Conservation (phyloP, 2,797 vertebrate species). For the Pseudopleuronectes americanus region DNA sequence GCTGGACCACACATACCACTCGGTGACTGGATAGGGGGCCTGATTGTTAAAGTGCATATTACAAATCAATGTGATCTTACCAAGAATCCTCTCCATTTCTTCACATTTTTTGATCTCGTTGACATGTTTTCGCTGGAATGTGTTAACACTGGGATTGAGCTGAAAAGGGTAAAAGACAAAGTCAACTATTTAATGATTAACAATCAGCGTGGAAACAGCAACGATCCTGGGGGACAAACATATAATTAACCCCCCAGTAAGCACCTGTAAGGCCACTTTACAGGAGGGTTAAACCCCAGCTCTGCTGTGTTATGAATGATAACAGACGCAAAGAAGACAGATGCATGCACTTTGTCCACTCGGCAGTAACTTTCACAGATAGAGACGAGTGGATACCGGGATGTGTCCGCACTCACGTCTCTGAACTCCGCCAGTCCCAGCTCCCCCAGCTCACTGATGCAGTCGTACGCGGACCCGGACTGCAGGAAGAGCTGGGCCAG, state of each 20-base stretch:
- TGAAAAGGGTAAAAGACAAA: constrained; percentile 61
- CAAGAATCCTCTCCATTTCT: constrained; percentile 96
- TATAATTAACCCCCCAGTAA: not conserved
- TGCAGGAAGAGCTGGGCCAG: constrained; percentile 97
- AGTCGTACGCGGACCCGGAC: constrained; percentile 95
- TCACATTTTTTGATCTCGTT: constrained; percentile 97
- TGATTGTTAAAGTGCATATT: not conserved
- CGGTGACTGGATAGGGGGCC: too few relatives aligned
- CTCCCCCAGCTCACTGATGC: constrained; percentile 95
- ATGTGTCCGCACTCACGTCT: constrained; percentile 88
- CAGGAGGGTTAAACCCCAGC: too few relatives aligned
- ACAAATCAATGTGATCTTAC: constrained; percentile 77
- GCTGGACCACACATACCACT: too few relatives aligned
- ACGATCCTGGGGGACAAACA: not conserved
- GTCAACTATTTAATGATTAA: not conserved
- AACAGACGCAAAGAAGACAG: not conserved
- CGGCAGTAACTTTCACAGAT: constrained; percentile 13
- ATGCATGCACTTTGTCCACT: not conserved
- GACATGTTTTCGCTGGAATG: constrained; percentile 96
- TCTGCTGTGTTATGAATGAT: not conserved
- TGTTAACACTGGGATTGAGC: constrained; percentile 94
- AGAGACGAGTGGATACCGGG: not conserved
- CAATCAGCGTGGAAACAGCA: not conserved
- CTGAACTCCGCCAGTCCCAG: constrained; percentile 95
- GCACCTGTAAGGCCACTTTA: not conserved